Base-by-base conservation (phyloP, 2,888 invertebrate species). In the Pristionchus exspectatus region DNA sequence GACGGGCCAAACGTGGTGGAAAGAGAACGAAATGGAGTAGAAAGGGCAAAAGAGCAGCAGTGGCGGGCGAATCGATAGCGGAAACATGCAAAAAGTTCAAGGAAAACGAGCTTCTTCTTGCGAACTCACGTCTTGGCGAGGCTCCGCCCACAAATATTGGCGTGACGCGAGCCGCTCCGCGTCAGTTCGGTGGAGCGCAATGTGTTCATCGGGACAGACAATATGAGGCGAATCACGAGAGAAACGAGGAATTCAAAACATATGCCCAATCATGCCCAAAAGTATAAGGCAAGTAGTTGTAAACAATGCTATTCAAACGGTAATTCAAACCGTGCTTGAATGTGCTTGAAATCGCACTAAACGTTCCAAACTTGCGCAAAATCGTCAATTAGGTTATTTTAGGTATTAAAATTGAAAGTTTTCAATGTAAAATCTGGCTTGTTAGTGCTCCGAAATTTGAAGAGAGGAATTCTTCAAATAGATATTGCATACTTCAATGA, bases 41-140 rank as follows among this genome's bases (percentile, higher is more conserved):
- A 12, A 38, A 24, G 33, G 12, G 33, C 74, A 74, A 74, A 30
- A 38, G 30, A 74, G 54, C 38, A n/a, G n/a, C n/a, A 44, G 81
- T 21, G 12, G 38, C 27, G 21, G 30, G 16, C 38, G 74, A 44
- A 74, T 74, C 74, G 74, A 74, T 74, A 38, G 38, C 74, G 38
- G 74, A 38, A 74, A 81, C 44, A 81, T 16, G 50, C 50, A 81
- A 81, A 81, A 85, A 59, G 56, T 59, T 33, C 84, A 59, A 59
- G 59, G 59, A 85, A 85, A 59, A 85, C 56, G 56, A 59, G 50
- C 50, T 33, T 33, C 59, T 85, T 85, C 84, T 30, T 85, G 84
- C 84, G 84, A 85, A 85, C 84, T 85, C 84, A 85, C 81, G n/a
- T 81, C 81, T n/a, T 56, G 84, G 12, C 84, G 59, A 85, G 33